phyloP scores from a whole-genome alignment of 35 echinoderm and acorn worm genomes.

The Hemicentrotus pulcherrimus region DNA sequence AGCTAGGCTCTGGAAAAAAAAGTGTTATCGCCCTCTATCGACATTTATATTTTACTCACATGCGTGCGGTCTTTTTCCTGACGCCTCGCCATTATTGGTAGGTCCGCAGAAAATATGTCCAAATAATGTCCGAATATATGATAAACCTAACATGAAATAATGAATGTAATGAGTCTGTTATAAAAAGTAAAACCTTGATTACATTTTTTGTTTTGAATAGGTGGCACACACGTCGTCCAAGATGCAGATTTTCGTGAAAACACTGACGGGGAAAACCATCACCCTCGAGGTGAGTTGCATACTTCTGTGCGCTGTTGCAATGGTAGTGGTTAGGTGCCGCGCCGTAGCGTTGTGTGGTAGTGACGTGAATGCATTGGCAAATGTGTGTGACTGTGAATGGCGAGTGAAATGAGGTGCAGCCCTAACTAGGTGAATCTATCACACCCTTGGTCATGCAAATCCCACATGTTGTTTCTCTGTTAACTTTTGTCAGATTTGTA shows the following conservation, averaged over 20 bases:
- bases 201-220: constrained; percentile 29
- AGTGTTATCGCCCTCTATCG: neutral
- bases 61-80: neutral
- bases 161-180: neutral
- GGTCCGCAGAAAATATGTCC: neutral
- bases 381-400: no score
- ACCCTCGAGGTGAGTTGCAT: constrained; percentile 77
- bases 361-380: neutral
- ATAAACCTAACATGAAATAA: neutral
- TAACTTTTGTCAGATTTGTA: no score
- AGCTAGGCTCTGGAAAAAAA: neutral
- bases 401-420: no score
- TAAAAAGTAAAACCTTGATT: neutral
- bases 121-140: neutral
- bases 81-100: neutral
- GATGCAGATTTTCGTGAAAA: constrained; percentile 95
- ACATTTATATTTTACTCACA: neutral
- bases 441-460: no score
- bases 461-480: no score
- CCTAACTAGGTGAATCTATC: no score
- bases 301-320: neutral
- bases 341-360: neutral
- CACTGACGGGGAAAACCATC: constrained; percentile 91
- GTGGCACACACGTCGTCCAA: constrained; percentile 50
- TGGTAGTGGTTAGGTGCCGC: neutral